Percentiles rank a stretch among this genome's conserved stretches.
Evolutionary conservation across 2,113 vertebrate species (phyloP).

Genomic region (human): GRCh38 chr21:34865501-34866000

Average conservation of each 20-base stretch:
- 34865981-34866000: rapidly evolving
- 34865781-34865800: neutral
- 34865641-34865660: neutral
- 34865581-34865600: neutral
- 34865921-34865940: rapidly evolving
- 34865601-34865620: neutral
- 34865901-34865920: rapidly evolving
- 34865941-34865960: rapidly evolving
- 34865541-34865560: constrained; percentile 58
- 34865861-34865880: rapidly evolving
- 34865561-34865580: neutral
- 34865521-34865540: neutral
- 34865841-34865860: rapidly evolving
- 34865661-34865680: neutral
- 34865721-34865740: neutral
- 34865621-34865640: neutral
- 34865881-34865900: too few relatives aligned
- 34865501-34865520: constrained; percentile 1
- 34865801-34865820: rapidly evolving
- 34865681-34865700: neutral
- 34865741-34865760: neutral
- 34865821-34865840: neutral
- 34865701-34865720: neutral
- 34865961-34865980: too few relatives aligned
- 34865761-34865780: neutral